phyloP scores from a whole-genome alignment of 1,140 invertebrate species.

The Drosophila sp. region DNA sequence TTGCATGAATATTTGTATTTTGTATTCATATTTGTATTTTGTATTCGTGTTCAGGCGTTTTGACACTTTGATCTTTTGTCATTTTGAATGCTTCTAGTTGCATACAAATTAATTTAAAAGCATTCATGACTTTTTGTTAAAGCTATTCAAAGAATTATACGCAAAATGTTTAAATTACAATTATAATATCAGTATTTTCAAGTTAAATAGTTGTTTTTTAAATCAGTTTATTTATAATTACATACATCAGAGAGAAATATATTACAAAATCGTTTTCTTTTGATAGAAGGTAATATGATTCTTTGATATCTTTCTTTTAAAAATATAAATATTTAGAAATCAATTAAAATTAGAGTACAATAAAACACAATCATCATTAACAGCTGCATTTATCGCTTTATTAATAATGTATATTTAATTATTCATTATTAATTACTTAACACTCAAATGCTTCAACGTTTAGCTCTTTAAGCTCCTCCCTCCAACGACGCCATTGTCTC shows the following conservation, averaged over 20 bases:
- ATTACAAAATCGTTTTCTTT: too few species aligned
- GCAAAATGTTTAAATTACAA: not conserved
- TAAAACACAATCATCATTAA: too few species aligned
- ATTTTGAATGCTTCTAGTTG: constrained; percentile 32
- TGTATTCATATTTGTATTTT: constrained; percentile 38
- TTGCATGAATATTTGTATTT: not conserved
- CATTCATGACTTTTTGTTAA: not conserved
- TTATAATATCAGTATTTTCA: not conserved
- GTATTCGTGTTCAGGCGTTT: constrained; percentile 21
- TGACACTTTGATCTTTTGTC: constrained; percentile 53
- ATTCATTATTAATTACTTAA: constrained; percentile 4
- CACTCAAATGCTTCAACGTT: not conserved
- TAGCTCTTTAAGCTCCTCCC: constrained; percentile 20
- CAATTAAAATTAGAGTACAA: too few species aligned
- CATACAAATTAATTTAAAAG: constrained; percentile 43
- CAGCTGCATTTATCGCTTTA: too few species aligned
- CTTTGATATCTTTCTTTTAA: too few species aligned
- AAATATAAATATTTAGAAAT: too few species aligned
- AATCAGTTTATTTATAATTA: too few species aligned
- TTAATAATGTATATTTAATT: not conserved
- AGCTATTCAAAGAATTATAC: not conserved
- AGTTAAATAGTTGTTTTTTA: too few species aligned
- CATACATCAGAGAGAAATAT: too few species aligned
- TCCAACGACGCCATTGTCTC: constrained; percentile 5
- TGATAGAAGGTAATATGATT: too few species aligned